Conservation (phyloP, 2,797 vertebrate species). For the Varecia variegata region DNA sequence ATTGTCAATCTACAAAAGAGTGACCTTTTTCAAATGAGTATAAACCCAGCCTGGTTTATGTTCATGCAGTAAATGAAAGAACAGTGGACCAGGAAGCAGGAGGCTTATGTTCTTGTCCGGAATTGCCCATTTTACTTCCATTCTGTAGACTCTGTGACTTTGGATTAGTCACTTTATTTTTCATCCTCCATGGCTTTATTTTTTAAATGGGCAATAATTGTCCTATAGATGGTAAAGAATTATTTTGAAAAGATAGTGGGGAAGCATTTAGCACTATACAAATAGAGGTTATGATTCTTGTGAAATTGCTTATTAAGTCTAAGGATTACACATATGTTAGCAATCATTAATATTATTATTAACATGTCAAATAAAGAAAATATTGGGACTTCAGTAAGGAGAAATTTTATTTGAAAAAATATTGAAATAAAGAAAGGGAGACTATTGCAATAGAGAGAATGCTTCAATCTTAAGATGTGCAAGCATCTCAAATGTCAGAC, state of each 20-base stretch:
- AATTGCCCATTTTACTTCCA: background rate
- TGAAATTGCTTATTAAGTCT: constrained; percentile 48
- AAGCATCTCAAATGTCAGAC: background rate
- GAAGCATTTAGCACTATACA: background rate
- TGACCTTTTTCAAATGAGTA: background rate
- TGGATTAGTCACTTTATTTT: background rate
- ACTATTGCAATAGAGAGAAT: background rate
- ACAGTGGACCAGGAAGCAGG: background rate
- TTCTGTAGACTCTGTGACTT: background rate
- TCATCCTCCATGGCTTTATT: background rate
- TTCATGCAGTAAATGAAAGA: background rate
- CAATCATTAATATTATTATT: constrained; percentile 39
- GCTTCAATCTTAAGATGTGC: background rate
- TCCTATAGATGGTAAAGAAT: background rate
- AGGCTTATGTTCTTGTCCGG: background rate
- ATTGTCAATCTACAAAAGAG: background rate
- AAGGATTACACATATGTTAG: constrained; percentile 32
- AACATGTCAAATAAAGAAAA: constrained; percentile 2
- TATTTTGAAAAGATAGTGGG: constrained; percentile 12
- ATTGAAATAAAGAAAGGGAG: background rate
- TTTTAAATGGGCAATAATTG: background rate
- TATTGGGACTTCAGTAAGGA: background rate
- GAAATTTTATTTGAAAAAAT: background rate
- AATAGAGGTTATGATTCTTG: constrained; percentile 43
- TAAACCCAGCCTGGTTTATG: background rate